These are phyloP conservation scores for Gastrophysa polygoni DNA, from an alignment of 2,888 invertebrate genomes.

Conservation along the genomic window DNA sequence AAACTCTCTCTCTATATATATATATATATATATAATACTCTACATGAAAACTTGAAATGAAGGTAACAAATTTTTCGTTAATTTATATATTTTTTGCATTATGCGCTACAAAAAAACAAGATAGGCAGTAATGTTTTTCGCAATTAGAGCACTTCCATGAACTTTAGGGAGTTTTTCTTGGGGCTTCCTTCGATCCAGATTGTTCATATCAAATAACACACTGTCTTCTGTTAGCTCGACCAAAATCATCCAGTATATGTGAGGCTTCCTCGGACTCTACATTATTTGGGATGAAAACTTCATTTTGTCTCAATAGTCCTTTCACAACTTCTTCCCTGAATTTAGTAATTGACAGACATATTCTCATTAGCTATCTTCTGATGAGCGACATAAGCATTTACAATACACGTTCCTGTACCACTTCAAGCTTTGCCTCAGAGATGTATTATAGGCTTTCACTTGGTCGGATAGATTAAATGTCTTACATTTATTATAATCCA, in stretches of 20 bases:
- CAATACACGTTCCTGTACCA: slow-evolving; percentile 19
- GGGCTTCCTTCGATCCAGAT: slow-evolving; percentile 5
- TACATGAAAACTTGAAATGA: too few species aligned
- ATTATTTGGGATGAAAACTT: neutral
- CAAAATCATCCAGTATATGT: too few species aligned
- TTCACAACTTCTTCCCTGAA: neutral
- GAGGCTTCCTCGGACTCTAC: neutral
- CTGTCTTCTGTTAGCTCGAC: too few species aligned
- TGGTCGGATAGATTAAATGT: slow-evolving; percentile 15
- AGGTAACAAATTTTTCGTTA: too few species aligned
- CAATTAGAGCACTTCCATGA: too few species aligned
- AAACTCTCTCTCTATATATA: too few species aligned
- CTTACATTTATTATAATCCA: slow-evolving; percentile 20
- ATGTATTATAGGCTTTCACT: slow-evolving; percentile 15
- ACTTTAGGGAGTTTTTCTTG: too few species aligned
- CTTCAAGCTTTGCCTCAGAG: slow-evolving; percentile 19
- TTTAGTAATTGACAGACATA: slow-evolving; percentile 10
- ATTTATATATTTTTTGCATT: too few species aligned
- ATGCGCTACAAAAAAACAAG: too few species aligned
- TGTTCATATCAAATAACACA: too few species aligned
- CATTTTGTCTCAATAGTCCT: neutral
- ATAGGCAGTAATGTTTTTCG: too few species aligned
- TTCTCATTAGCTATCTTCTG: slow-evolving; percentile 21
- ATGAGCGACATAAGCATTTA: slow-evolving; percentile 19
- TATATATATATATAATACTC: too few species aligned